A percentile compares a stretch with the other conserved stretches of the same genome.
Evolutionary conservation across 2,888 invertebrate species (phyloP).

Genomic region (Metellina segmentata): DNA sequence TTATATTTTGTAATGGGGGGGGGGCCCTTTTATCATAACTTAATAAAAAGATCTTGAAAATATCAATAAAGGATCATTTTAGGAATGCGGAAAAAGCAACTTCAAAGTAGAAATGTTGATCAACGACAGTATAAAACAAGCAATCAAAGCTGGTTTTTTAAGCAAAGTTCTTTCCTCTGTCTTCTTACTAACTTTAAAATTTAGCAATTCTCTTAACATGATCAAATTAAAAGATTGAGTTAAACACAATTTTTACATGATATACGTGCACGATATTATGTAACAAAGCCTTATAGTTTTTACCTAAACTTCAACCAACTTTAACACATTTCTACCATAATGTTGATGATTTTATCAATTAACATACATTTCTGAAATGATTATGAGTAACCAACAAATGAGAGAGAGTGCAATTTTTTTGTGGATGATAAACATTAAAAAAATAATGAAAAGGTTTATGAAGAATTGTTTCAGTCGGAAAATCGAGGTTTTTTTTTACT

Average conservation of each 20-base stretch:
- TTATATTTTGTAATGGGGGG: too few species aligned
- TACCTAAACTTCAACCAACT: not conserved
- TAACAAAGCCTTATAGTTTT: not conserved
- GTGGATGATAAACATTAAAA: not conserved
- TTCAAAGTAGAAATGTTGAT: too few species aligned
- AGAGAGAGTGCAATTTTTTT: not conserved
- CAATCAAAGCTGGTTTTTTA: not conserved
- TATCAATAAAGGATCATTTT: not conserved
- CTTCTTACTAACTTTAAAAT: too few species aligned
- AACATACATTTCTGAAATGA: not conserved
- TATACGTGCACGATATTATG: not conserved
- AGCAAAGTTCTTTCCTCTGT: not conserved
- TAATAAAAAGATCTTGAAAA: too few species aligned
- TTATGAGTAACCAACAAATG: not conserved
- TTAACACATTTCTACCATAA: not conserved
- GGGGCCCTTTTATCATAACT: too few species aligned
- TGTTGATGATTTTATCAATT: not conserved
- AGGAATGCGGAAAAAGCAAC: not conserved
- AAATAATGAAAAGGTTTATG: not conserved
- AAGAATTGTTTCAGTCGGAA: not conserved
- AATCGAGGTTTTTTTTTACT: not conserved
- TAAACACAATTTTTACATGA: not conserved
- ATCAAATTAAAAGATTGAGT: not conserved
- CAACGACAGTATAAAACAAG: not conserved
- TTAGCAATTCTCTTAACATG: too few species aligned